phyloP scores from a whole-genome alignment of 2,888 invertebrate genomes.

The Furcula furcula region DNA sequence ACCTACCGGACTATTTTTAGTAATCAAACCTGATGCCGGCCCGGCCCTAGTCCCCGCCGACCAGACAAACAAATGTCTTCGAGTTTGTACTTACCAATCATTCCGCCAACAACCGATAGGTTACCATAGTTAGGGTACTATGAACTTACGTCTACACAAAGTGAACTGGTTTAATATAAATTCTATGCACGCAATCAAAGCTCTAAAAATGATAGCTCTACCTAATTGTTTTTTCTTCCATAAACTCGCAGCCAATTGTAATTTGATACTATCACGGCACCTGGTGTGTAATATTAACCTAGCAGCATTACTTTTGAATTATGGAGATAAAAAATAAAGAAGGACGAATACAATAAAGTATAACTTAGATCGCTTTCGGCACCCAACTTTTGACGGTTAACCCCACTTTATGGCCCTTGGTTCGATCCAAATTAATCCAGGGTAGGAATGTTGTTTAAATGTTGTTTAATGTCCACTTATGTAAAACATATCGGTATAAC shows the following conservation, averaged over 20 bases:
- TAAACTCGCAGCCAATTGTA: slow-evolving; percentile 37
- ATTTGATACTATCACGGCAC: slow-evolving; percentile 61
- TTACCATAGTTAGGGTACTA: too few species aligned
- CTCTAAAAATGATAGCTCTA: slow-evolving; percentile 12
- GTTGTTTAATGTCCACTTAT: slow-evolving; percentile 9
- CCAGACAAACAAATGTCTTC: slow-evolving; percentile 51
- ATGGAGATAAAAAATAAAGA: slow-evolving; percentile 48
- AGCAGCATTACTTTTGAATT: slow-evolving; percentile 53
- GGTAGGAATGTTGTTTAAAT: slow-evolving; percentile 16
- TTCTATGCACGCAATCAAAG: too few species aligned
- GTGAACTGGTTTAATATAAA: too few species aligned
- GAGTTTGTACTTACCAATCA: slow-evolving; percentile 36
- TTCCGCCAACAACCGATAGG: too few species aligned
- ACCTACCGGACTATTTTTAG: slow-evolving; percentile 73
- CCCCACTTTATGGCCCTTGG: slow-evolving; percentile 14
- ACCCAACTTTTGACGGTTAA: slow-evolving; percentile 40
- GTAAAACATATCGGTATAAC: slow-evolving; percentile 2
- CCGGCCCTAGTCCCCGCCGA: slow-evolving; percentile 40
- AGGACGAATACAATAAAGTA: slow-evolving; percentile 51
- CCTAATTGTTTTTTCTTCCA: slow-evolving; percentile 12
- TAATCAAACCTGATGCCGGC: slow-evolving; percentile 65
- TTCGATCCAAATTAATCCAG: slow-evolving; percentile 13
- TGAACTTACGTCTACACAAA: too few species aligned
- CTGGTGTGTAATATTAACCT: slow-evolving; percentile 49
- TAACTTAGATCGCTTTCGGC: slow-evolving; percentile 47